Evolutionary conservation across 2,888 invertebrate genomes (phyloP).

Genomic region (Calameuta filiformis): DNA sequence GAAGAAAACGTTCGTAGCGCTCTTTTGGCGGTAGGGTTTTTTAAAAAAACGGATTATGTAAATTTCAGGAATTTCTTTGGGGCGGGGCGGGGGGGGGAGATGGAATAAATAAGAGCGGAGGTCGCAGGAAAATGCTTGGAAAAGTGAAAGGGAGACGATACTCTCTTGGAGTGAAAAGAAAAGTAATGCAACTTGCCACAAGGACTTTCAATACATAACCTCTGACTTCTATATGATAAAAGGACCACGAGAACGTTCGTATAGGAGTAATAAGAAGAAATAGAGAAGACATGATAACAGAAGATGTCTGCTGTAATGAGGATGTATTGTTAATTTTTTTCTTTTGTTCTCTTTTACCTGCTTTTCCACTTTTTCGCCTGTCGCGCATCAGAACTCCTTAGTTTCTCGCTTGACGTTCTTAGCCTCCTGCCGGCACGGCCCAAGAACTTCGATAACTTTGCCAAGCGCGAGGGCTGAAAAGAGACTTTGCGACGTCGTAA

Average conservation of each 20-base stretch:
- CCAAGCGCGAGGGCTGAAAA: neutral
- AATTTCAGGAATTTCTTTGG: slow-evolving; percentile 6
- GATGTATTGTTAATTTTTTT: slow-evolving; percentile 17
- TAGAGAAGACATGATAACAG: neutral
- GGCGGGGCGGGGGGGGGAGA: no score
- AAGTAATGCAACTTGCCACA: slow-evolving; percentile 17
- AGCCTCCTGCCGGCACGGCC: neutral
- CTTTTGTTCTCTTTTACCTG: neutral
- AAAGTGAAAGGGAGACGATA: slow-evolving; percentile 15
- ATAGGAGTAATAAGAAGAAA: neutral
- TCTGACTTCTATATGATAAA: neutral
- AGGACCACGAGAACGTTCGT: neutral
- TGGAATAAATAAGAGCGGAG: slow-evolving; percentile 15
- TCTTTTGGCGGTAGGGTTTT: slow-evolving; percentile 20
- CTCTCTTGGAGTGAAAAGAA: slow-evolving; percentile 17
- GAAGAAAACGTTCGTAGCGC: neutral
- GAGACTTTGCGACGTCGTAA: slow-evolving; percentile 19
- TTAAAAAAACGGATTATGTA: slow-evolving; percentile 36
- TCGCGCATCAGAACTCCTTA: neutral
- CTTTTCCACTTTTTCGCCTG: neutral
- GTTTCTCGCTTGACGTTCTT: neutral
- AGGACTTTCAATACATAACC: neutral
- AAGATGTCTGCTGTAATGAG: slow-evolving; percentile 6
- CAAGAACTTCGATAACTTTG: slow-evolving; percentile 1
- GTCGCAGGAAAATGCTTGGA: slow-evolving; percentile 8